phyloP scores from a whole-genome alignment of 2,113 vertebrate genomes.

The Coptodon bakossiorum region DNA sequence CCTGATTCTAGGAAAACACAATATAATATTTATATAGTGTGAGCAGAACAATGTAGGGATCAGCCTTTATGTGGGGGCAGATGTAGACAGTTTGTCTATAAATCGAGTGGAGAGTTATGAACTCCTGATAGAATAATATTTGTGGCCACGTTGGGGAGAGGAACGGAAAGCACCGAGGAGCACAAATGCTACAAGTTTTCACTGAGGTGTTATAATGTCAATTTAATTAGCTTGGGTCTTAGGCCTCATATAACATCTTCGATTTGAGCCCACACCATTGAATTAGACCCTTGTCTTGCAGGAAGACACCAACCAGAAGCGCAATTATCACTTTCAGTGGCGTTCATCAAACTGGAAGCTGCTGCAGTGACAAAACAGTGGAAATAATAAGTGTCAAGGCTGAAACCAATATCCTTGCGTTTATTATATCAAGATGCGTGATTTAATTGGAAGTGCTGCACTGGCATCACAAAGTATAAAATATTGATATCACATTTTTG shows the following conservation, averaged over 20 bases:
- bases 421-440: not conserved
- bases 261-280: not conserved
- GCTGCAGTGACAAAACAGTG: constrained; percentile 1
- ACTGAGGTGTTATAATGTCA: not conserved
- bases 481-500: constrained; percentile 41
- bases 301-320: not conserved
- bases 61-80: constrained; percentile 8
- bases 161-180: not conserved
- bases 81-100: constrained; percentile 37
- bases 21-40: constrained; percentile 66
- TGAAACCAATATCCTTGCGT: constrained; percentile 24
- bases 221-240: constrained; percentile 1
- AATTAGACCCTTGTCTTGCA: not conserved
- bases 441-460: constrained; percentile 35
- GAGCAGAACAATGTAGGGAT: constrained; percentile 35
- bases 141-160: not conserved
- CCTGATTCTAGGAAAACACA: constrained; percentile 61
- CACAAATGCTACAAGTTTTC: not conserved
- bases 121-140: constrained; percentile 17
- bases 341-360: not conserved
- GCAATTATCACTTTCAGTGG: constrained; percentile 13
- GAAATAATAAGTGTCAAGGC: constrained; percentile 18
- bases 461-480: not conserved
- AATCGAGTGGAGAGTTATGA: constrained; percentile 24
- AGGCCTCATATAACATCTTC: not conserved